These are phyloP conservation scores for Premnoplex brunnescens DNA, from an alignment of 2,797 vertebrate genomes.

Conservation along the genomic window DNA sequence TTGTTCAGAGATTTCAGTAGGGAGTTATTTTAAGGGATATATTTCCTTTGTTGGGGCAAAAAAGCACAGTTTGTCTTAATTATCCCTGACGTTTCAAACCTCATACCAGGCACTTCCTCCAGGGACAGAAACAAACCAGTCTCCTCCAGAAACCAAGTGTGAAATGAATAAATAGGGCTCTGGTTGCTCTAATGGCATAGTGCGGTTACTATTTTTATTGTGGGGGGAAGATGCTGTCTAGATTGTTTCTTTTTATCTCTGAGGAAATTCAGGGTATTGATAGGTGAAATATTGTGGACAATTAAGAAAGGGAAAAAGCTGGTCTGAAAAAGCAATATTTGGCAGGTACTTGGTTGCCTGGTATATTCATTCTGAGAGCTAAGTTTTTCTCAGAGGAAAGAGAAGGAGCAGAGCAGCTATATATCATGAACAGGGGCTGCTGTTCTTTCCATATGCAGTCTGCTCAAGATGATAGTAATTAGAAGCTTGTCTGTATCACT, in stretches of 20 bases:
- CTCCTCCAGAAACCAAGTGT: conserved; percentile 56
- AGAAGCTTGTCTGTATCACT: neutral
- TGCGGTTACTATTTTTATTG: conserved; percentile 44
- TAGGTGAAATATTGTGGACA: conserved; percentile 57
- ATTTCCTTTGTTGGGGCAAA: conserved; percentile 71
- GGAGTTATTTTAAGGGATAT: conserved; percentile 73
- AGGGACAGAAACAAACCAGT: conserved; percentile 69
- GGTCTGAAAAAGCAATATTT: conserved; percentile 29
- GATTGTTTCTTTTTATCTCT: conserved; percentile 47
- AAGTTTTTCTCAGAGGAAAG: conserved; percentile 42
- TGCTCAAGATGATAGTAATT: neutral
- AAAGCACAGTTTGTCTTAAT: conserved; percentile 78
- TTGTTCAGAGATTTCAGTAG: conserved; percentile 65
- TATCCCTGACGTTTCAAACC: conserved; percentile 74
- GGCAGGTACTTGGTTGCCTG: conserved; percentile 12
- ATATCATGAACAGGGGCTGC: neutral
- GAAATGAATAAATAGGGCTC: conserved; percentile 66
- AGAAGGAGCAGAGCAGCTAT: conserved; percentile 19
- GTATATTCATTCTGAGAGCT: conserved; percentile 21
- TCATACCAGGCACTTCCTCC: conserved; percentile 58
- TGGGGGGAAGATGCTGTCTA: neutral
- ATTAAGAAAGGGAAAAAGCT: conserved; percentile 47
- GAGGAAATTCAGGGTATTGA: conserved; percentile 37
- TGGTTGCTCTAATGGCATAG: conserved; percentile 1
- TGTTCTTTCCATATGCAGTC: neutral